Conservation (phyloP, 2,113 vertebrate genomes). For the Nothocercus nigrocapillus region DNA sequence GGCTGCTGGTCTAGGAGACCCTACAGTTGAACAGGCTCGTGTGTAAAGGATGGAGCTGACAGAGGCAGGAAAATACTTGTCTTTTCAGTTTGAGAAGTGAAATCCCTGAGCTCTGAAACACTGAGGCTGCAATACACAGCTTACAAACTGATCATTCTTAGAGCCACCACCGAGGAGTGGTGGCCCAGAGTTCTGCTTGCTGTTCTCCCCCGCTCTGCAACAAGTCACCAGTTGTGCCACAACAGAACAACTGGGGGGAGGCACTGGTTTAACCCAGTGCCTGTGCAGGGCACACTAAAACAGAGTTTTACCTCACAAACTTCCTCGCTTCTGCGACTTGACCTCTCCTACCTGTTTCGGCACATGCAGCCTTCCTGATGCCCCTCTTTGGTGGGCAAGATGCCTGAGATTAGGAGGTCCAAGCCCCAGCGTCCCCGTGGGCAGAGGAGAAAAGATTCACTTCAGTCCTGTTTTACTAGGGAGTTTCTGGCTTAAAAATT, state of each 20-base stretch:
- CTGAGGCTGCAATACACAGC: background rate
- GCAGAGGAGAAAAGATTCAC: background rate
- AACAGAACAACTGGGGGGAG: background rate
- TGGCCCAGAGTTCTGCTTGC: background rate
- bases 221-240: background rate
- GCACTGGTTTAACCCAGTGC: background rate
- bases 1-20: background rate
- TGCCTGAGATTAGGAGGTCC: conserved; percentile 17
- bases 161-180: background rate
- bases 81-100: background rate
- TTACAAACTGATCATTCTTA: background rate
- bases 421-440: background rate
- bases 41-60: background rate
- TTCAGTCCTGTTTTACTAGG: conserved; percentile 17
- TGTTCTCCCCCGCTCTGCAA: background rate
- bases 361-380: conserved; percentile 13
- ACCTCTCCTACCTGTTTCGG: background rate
- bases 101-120: background rate
- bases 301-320: background rate
- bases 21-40: background rate
- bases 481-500: conserved; percentile 49
- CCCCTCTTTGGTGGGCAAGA: background rate
- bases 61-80: background rate
- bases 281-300: background rate
- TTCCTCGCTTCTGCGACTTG: background rate